Evolutionary conservation across 2,113 vertebrate species (phyloP).

Genomic region (Sturnus vulgaris): DNA sequence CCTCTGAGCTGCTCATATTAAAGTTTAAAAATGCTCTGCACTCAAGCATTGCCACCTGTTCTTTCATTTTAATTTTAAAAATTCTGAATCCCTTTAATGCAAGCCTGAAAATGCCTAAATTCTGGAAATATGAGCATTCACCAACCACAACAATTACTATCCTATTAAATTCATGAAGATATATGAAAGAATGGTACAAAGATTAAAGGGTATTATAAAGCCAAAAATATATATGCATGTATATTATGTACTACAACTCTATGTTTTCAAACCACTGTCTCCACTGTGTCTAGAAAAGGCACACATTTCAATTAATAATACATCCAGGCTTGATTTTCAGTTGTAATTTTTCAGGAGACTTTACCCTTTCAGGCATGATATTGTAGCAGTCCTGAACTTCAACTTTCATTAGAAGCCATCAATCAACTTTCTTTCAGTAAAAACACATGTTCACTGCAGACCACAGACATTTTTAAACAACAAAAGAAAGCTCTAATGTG

Average conservation of each 20-base stretch:
- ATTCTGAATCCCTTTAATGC: not conserved
- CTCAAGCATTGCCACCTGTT: conserved; percentile 41
- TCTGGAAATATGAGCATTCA: conserved; percentile 7
- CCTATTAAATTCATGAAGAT: conserved; percentile 43
- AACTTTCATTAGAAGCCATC: conserved; percentile 42
- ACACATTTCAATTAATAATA: conserved; percentile 61
- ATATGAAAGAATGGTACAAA: conserved; percentile 30
- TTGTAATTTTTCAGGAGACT: conserved; percentile 39
- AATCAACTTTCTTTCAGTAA: conserved; percentile 41
- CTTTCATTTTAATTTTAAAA: conserved; percentile 23
- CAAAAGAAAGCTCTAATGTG: not conserved
- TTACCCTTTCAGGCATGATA: conserved; percentile 43
- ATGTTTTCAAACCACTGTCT: conserved; percentile 66
- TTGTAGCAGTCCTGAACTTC: conserved; percentile 24
- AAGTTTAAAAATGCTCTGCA: conserved; percentile 11
- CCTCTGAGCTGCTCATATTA: not conserved
- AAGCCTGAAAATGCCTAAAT: not conserved
- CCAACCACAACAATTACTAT: conserved; percentile 48
- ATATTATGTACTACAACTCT: not conserved
- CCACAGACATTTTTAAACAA: conserved; percentile 10
- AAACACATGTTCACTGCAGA: conserved; percentile 45
- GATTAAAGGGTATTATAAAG: conserved; percentile 60
- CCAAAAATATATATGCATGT: conserved; percentile 38
- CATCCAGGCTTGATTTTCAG: conserved; percentile 28
- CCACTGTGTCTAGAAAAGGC: conserved; percentile 54